These are phyloP conservation scores for Eira barbara DNA, from an alignment of 2,113 vertebrate genomes.

Conservation along the genomic window DNA sequence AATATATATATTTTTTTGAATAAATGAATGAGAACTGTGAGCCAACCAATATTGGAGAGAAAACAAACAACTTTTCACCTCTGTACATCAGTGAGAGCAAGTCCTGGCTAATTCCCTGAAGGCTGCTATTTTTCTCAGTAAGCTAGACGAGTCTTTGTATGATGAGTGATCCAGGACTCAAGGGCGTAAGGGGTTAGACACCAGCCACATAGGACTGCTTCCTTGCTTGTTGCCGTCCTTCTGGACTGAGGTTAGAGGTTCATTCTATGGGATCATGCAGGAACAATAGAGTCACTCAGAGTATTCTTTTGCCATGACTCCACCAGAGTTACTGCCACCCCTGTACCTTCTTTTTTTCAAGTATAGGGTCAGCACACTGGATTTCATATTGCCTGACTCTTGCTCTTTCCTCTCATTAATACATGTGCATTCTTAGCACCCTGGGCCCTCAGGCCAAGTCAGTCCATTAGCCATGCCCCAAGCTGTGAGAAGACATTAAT, in stretches of 20 bases:
- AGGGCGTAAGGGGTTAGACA: neutral
- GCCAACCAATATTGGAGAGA: neutral
- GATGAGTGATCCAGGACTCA: neutral
- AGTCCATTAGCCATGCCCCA: neutral
- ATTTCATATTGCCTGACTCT: neutral
- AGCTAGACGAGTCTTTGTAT: neutral
- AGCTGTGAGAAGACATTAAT: neutral
- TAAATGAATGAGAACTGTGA: neutral
- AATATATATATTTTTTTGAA: neutral
- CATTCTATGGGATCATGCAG: neutral
- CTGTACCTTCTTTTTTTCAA: neutral
- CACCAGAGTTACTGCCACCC: too few species aligned
- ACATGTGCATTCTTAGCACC: neutral
- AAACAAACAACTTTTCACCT: neutral
- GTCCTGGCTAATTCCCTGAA: neutral
- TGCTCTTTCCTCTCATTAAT: neutral
- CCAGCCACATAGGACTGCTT: neutral
- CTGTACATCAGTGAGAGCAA: neutral
- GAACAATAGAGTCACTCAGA: too few species aligned
- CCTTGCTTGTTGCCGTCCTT: fast-evolving
- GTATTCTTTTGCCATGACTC: neutral
- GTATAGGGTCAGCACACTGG: neutral
- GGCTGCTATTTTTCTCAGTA: neutral
- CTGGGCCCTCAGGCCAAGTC: neutral
- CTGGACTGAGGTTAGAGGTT: neutral